These are phyloP conservation scores for Ptiloglossa arizonensis DNA, from an alignment of 1,140 invertebrate species.

Conservation along the genomic window DNA sequence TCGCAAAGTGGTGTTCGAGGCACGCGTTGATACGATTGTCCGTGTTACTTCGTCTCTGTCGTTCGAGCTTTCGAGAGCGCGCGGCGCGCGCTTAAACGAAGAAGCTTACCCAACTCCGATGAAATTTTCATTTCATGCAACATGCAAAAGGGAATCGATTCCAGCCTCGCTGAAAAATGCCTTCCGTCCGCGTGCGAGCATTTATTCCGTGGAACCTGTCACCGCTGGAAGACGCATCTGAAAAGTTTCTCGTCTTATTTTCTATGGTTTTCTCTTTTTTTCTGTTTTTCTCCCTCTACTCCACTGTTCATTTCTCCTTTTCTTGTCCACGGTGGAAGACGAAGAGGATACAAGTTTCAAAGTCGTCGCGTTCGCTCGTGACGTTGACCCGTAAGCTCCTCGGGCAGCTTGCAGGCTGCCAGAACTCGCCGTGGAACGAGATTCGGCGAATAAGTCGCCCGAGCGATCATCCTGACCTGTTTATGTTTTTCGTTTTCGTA, in stretches of 20 bases:
- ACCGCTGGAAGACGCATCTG: slow-evolving; percentile 24
- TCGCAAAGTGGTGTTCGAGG: slow-evolving; percentile 26
- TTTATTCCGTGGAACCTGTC: slow-evolving; percentile 25
- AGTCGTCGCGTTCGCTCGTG: slow-evolving; percentile 24
- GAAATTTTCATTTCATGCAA: slow-evolving; percentile 21
- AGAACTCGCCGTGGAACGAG: neutral
- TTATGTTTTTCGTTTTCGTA: too few species aligned
- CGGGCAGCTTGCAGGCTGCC: neutral
- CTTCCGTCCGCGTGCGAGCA: neutral
- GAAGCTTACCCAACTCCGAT: slow-evolving; percentile 9
- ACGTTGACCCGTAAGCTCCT: slow-evolving; percentile 6
- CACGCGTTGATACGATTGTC: slow-evolving; percentile 25
- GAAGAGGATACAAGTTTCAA: slow-evolving; percentile 34
- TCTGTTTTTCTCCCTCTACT: too few species aligned
- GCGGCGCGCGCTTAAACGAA: neutral
- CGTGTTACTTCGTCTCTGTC: slow-evolving; percentile 13
- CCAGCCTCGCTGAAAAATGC: slow-evolving; percentile 2
- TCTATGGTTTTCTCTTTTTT: neutral
- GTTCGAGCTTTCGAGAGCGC: slow-evolving; percentile 15
- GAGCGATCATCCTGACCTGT: neutral
- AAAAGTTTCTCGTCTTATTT: slow-evolving; percentile 6
- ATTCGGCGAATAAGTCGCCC: neutral
- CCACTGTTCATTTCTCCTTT: too few species aligned
- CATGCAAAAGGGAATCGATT: slow-evolving; percentile 24
- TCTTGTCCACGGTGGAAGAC: neutral